Conservation (phyloP, 1,140 invertebrate species). For the Diachasma alloeum region DNA sequence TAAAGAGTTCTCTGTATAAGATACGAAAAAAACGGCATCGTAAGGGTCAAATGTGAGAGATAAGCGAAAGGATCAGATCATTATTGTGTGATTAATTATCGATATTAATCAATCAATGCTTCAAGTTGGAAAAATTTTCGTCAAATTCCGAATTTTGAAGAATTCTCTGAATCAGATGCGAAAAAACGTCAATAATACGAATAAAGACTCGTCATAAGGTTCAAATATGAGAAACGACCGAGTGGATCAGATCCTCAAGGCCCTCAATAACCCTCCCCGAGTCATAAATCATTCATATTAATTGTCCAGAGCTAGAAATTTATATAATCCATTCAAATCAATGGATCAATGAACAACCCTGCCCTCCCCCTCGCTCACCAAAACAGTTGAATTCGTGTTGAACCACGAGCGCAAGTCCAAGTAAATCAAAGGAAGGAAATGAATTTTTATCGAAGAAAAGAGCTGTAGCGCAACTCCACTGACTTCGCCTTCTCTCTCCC, state of each 20-base stretch:
- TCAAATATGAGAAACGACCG: too few species aligned
- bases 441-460: slow-evolving; percentile 53
- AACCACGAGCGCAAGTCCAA: slow-evolving; percentile 25
- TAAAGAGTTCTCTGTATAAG: too few species aligned
- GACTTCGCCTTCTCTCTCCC: neutral
- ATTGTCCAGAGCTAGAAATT: neutral
- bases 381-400: neutral
- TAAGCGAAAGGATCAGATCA: too few species aligned
- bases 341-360: neutral
- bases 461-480: slow-evolving; percentile 15
- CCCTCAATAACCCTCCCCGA: neutral
- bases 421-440: slow-evolving; percentile 56
- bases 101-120: too few species aligned
- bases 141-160: too few species aligned
- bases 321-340: neutral
- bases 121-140: too few species aligned
- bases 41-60: too few species aligned
- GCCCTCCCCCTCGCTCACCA: neutral
- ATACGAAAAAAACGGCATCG: too few species aligned
- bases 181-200: too few species aligned
- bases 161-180: too few species aligned
- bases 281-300: neutral
- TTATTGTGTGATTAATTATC: too few species aligned
- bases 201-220: too few species aligned
- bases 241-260: neutral